phyloP scores from a whole-genome alignment of 2,797 vertebrate species.

The Lacerta bilineata region DNA sequence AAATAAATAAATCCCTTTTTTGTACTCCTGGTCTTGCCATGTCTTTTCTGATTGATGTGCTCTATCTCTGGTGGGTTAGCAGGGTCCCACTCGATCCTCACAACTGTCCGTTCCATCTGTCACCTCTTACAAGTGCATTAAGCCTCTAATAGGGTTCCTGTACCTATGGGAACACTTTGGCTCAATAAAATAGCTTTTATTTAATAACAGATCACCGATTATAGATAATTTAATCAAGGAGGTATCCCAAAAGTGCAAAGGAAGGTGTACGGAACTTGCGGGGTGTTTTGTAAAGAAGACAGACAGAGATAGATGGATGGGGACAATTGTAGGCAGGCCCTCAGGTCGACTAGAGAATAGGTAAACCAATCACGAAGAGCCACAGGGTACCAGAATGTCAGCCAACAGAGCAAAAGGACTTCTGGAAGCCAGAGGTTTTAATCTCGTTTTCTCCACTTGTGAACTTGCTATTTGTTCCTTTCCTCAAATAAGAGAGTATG shows the following conservation, averaged over 20 bases:
- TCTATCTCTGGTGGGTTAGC: slow-evolving; percentile 64
- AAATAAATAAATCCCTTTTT: background rate
- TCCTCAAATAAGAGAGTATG: slow-evolving; percentile 19
- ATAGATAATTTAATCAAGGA: slow-evolving; percentile 60
- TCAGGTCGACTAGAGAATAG: slow-evolving; percentile 17
- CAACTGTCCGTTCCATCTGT: slow-evolving; percentile 58
- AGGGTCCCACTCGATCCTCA: slow-evolving; percentile 51
- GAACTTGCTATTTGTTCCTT: slow-evolving; percentile 45
- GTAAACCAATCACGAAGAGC: slow-evolving; percentile 48
- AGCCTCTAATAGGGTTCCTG: slow-evolving; percentile 48
- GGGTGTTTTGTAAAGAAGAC: slow-evolving; percentile 30
- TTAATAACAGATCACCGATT: slow-evolving; percentile 56
- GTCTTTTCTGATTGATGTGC: slow-evolving; percentile 66
- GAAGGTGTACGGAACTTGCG: slow-evolving; percentile 21
- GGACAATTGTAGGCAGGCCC: background rate
- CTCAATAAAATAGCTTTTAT: slow-evolving; percentile 54
- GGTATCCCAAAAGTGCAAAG: slow-evolving; percentile 35
- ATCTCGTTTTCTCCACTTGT: slow-evolving; percentile 34
- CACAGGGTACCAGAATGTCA: slow-evolving; percentile 12
- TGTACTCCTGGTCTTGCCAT: slow-evolving; percentile 9
- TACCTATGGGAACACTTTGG: slow-evolving; percentile 32
- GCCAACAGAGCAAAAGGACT: slow-evolving; percentile 40
- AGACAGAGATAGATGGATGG: slow-evolving; percentile 32
- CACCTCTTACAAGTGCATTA: slow-evolving; percentile 61
- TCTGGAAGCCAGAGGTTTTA: slow-evolving; percentile 44